Conservation (phyloP, 2,888 invertebrate species). For the Plemyria rubiginata region DNA sequence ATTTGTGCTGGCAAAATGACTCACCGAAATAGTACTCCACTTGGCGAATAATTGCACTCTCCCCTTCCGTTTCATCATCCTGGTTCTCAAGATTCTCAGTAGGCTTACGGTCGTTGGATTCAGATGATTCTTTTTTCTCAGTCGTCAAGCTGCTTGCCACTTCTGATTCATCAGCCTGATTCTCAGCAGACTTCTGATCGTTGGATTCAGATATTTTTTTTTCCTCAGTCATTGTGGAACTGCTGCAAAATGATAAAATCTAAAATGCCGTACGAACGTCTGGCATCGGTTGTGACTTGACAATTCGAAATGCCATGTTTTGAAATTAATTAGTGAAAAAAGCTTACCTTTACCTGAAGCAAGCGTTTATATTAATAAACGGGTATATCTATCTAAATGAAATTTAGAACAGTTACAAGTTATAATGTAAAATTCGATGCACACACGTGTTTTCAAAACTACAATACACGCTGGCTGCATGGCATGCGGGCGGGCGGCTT, state of each 20-base stretch:
- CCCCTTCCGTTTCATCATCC: conserved; percentile 70
- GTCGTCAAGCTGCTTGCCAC: no score
- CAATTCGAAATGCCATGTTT: conserved; percentile 6
- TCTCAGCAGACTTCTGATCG: conserved; percentile 54
- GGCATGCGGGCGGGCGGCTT: no score
- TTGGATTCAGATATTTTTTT: conserved; percentile 66
- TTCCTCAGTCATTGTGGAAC: conserved; percentile 68
- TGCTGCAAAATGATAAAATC: conserved; percentile 33
- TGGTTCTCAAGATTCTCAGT: conserved; percentile 50
- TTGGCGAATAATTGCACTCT: conserved; percentile 88
- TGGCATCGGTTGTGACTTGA: background rate
- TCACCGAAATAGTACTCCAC: conserved; percentile 87
- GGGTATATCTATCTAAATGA: background rate
- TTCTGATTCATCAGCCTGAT: no score
- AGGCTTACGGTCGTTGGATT: conserved; percentile 60
- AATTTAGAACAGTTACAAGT: background rate
- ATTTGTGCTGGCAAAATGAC: conserved; percentile 39
- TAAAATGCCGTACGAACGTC: background rate
- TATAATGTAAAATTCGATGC: background rate
- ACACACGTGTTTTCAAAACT: conserved; percentile 24
- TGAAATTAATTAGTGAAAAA: conserved; percentile 2
- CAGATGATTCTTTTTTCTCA: conserved; percentile 67
- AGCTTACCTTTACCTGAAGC: conserved; percentile 7
- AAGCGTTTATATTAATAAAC: background rate
- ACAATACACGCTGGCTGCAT: no score